phyloP scores from a whole-genome alignment of 2,888 invertebrate genomes.

The Sisyra terminalis region DNA sequence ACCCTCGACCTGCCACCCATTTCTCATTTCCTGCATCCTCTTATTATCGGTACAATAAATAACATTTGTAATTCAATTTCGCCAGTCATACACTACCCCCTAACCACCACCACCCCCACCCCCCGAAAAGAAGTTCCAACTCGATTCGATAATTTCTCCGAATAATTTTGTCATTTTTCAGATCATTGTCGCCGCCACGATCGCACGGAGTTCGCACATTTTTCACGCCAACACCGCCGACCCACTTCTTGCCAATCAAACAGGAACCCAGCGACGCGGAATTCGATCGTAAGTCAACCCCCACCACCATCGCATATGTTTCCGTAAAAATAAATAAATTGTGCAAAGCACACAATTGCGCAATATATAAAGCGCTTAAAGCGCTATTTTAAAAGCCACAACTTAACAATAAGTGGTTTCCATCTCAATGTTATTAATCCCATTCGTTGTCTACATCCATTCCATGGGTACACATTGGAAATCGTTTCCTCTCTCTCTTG shows the following conservation, averaged over 20 bases:
- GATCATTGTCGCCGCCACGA: constrained; percentile 5
- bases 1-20: constrained; percentile 3
- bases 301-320: no score
- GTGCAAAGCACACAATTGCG: neutral
- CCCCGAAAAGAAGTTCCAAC: neutral
- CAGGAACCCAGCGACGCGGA: constrained; percentile 23
- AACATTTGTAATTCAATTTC: neutral
- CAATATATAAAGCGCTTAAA: neutral
- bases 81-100: neutral
- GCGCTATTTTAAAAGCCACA: no score
- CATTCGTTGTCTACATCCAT: no score
- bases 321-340: no score
- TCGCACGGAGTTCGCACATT: constrained; percentile 1
- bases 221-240: constrained; percentile 1
- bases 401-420: no score
- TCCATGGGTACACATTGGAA: no score
- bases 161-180: neutral
- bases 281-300: constrained; percentile 19
- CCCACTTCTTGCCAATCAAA: constrained; percentile 19
- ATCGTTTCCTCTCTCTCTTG: no score
- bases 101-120: no score
- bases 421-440: no score
- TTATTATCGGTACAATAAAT: constrained; percentile 5
- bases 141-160: neutral
- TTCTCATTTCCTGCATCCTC: constrained; percentile 5